phyloP scores from a whole-genome alignment of 2,797 vertebrate species.

The Danio jaintianensis region DNA sequence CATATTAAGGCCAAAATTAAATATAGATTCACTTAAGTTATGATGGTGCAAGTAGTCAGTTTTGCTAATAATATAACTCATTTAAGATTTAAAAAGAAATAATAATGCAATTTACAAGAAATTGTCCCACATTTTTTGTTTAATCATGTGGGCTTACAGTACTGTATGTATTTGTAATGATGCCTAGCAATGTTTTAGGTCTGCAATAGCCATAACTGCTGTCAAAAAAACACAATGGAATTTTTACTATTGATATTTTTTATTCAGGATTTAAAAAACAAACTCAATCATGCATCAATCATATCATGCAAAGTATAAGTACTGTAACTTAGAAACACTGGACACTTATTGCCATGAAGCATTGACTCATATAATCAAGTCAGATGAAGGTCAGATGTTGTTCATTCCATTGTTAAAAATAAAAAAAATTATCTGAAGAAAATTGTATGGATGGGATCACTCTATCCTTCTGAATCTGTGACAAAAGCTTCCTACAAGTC shows the following conservation, averaged over 20 bases:
- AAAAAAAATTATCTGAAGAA: neutral
- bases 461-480: conserved; percentile 19
- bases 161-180: conserved; percentile 15
- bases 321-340: no score
- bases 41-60: conserved; percentile 1
- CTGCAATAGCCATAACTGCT: neutral
- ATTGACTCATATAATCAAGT: no score
- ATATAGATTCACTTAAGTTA: conserved; percentile 5
- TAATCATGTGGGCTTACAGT: neutral
- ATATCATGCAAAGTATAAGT: no score
- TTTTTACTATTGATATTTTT: neutral
- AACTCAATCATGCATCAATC: no score
- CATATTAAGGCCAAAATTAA: conserved; percentile 15
- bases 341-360: no score
- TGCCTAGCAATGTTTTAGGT: conserved; percentile 6
- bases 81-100: no score
- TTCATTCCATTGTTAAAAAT: conserved; percentile 7
- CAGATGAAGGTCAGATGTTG: neutral
- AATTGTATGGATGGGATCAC: neutral
- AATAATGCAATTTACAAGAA: no score
- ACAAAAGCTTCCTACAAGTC: neutral
- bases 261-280: no score
- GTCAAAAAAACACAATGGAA: conserved; percentile 11
- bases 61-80: conserved; percentile 1
- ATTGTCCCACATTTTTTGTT: neutral